Conservation (phyloP, 1,140 invertebrate species). For the Antheraea pernyi region DNA sequence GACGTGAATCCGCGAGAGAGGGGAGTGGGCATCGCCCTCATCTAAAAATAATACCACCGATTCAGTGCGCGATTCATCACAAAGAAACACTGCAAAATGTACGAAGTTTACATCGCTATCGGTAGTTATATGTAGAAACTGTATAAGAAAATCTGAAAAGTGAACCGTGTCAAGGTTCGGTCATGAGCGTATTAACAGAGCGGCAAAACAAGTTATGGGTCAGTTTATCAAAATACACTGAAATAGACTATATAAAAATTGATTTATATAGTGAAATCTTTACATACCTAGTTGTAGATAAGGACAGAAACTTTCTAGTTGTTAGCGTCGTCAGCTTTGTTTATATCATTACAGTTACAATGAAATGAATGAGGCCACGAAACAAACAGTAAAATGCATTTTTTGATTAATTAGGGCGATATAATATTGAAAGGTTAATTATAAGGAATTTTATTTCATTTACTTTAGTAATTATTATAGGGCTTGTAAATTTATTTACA, state of each 20-base stretch:
- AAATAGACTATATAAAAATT: background rate
- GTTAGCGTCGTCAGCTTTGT: too few relatives aligned
- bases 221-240: background rate
- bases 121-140: constrained; percentile 8
- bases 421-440: too few relatives aligned
- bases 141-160: background rate
- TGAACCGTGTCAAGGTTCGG: constrained; percentile 25
- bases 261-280: background rate
- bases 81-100: constrained; percentile 46
- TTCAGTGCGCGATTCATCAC: constrained; percentile 62
- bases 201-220: constrained; percentile 19
- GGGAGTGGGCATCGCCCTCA: constrained; percentile 60
- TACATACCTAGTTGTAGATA: too few relatives aligned
- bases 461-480: too few relatives aligned
- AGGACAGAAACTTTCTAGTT: too few relatives aligned
- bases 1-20: constrained; percentile 15
- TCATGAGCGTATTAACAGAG: constrained; percentile 20
- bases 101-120: constrained; percentile 14
- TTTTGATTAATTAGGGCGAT: too few relatives aligned
- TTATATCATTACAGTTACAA: too few relatives aligned
- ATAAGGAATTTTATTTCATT: too few relatives aligned
- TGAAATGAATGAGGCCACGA: too few relatives aligned
- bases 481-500: too few relatives aligned
- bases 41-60: constrained; percentile 64
- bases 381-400: too few relatives aligned